Evolutionary conservation across 2,113 vertebrate genomes (phyloP), one percentile per base, ranked within the genome.

Genomic region (Limnothrissa miodon): DNA sequence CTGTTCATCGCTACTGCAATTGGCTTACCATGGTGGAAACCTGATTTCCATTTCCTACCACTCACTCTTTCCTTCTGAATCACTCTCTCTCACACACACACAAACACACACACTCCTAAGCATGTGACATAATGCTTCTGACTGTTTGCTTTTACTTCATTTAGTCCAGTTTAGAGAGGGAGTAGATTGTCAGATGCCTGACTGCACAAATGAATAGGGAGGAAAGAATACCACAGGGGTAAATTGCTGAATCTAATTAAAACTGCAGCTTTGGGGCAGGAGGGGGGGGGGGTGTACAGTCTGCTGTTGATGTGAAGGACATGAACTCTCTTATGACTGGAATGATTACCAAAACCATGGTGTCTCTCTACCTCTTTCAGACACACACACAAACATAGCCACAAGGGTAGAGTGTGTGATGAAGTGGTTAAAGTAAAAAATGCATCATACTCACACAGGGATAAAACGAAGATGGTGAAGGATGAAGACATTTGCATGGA

Each of bases 401-500:
- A 48, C 46, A 48, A 15, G 46, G 46, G 46, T 15, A 48, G 11
- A 17, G 15, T 10, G 46, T 17, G 46, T 48, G 13, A 48, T 13
- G 15, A 15, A 48, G 46, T 48, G 13, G 46, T 48, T 48, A 48
- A 48, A 48, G 46, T 48, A 48, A 4, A 48, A 15, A 48, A 48
- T 15, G 46, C 13, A 17, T 3, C 19, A 56, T 21, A 56, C 7
- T 6, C 19, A 23, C 59, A 29, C 1, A 29, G n/a, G 1, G 88
- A 90, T 86, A 83, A 86, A 80, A 86, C 48, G 78, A 39, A 45
- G 19, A 39, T 74, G 83, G 9, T n/a, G 39, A 51, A 83, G 23
- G 46, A 9, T 59, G 42, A 78, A 23, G 29, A 39, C 13, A 39
- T 74, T 36, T 13, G 29, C 42, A 42, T 42, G 42, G 2, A 70